Percentiles rank a stretch among this genome's conserved stretches.
Conservation (phyloP, 2,888 invertebrate species). For the Thyatira batis region DNA sequence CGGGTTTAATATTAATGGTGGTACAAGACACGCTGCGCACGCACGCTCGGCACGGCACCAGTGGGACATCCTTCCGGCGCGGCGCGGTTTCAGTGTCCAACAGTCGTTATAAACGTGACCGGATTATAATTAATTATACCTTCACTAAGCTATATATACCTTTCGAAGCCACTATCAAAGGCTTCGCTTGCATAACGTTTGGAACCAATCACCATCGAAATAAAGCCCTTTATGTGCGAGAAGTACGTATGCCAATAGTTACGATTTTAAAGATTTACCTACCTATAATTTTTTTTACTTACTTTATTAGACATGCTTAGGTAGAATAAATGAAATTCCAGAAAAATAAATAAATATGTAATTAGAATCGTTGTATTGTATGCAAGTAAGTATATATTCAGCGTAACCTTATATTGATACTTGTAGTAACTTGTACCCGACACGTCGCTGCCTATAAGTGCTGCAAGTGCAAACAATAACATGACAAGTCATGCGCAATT, state of each 20-base stretch:
- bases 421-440: no score
- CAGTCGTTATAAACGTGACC: conserved; percentile 53
- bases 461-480: no score
- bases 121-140: conserved; percentile 35
- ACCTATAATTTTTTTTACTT: no score
- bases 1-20: conserved; percentile 16
- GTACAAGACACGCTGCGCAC: conserved; percentile 41
- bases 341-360: no score
- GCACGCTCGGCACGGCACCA: conserved; percentile 25
- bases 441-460: no score
- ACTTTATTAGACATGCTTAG: no score
- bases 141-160: not conserved
- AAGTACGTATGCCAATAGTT: no score
- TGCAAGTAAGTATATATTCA: not conserved
- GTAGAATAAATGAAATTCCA: no score
- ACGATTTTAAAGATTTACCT: no score
- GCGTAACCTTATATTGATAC: no score
- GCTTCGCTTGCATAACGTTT: not conserved
- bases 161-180: not conserved
- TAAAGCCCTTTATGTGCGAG: no score
- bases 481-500: no score
- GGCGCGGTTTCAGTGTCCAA: conserved; percentile 44
- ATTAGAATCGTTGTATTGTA: not conserved
- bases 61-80: conserved; percentile 65
- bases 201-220: not conserved